These are phyloP conservation scores for Alouatta palliata DNA, from an alignment of 2,113 vertebrate species.

Conservation along the genomic window DNA sequence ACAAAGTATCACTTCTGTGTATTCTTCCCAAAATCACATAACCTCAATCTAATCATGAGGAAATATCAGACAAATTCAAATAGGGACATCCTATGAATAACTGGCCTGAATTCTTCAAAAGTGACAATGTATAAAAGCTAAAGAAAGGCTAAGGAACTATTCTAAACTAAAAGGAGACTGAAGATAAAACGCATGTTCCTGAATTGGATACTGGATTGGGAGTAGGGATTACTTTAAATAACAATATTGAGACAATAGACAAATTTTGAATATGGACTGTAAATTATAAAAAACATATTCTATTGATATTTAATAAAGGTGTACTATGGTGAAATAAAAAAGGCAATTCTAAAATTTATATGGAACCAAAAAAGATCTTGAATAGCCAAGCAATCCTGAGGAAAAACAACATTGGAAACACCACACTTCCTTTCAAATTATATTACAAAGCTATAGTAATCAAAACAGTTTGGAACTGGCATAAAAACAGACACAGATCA, in stretches of 20 bases:
- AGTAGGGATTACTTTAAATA: neutral
- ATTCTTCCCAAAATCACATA: neutral
- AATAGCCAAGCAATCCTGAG: neutral
- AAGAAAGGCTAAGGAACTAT: neutral
- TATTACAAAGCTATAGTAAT: neutral
- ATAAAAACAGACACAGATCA: neutral
- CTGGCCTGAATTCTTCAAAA: neutral
- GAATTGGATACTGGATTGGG: neutral
- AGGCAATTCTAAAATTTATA: neutral
- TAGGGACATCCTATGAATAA: neutral
- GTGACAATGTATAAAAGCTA: neutral
- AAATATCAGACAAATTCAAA: neutral
- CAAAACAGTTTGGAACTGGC: neutral
- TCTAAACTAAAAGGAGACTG: neutral
- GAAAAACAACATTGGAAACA: neutral
- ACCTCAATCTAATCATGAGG: neutral
- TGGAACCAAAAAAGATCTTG: neutral
- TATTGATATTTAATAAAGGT: neutral
- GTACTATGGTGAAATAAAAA: neutral
- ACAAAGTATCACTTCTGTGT: neutral
- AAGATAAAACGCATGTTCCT: neutral
- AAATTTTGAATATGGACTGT: neutral
- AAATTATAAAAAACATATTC: neutral
- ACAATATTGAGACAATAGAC: neutral
- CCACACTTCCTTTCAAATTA: neutral